Percentiles rank a stretch among this genome's conserved stretches.
Evolutionary conservation across 2,113 vertebrate genomes (phyloP).

Genomic region (Mesocricetus auratus): DNA sequence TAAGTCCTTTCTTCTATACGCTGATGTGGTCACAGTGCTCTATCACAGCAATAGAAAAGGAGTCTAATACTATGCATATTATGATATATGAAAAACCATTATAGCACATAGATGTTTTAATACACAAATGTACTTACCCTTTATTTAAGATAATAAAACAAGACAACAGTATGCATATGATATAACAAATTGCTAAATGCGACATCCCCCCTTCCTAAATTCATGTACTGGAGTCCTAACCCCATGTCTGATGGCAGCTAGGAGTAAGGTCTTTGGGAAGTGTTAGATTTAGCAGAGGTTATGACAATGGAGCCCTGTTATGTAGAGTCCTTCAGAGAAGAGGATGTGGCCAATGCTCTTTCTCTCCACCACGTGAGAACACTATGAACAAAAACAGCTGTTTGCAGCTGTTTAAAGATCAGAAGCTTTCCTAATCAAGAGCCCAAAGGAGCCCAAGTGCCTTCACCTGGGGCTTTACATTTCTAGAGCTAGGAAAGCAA

Average conservation of each 20-base stretch:
- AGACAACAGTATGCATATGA: not conserved
- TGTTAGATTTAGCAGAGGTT: not conserved
- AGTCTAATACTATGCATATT: not conserved
- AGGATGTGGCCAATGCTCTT: not conserved
- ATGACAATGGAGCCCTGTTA: not conserved
- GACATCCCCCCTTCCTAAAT: not conserved
- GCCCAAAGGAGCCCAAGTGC: not conserved
- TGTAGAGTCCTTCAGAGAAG: not conserved
- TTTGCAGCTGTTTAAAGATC: too few species aligned
- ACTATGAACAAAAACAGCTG: too few species aligned
- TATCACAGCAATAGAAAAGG: not conserved
- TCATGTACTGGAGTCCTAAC: not conserved
- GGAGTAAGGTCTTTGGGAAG: not conserved
- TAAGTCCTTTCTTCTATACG: not conserved
- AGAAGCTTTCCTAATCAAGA: not conserved
- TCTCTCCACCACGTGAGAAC: not conserved
- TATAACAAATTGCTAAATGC: not conserved
- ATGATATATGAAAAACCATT: not conserved
- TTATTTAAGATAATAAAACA: not conserved
- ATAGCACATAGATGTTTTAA: not conserved
- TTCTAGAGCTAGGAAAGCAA: not conserved
- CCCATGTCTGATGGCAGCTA: not conserved
- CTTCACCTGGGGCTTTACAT: not conserved
- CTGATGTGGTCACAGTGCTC: not conserved
- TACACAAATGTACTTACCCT: not conserved